Evolutionary conservation across 1,140 invertebrate genomes (phyloP).

Genomic region (Paraescarpia echinospica): DNA sequence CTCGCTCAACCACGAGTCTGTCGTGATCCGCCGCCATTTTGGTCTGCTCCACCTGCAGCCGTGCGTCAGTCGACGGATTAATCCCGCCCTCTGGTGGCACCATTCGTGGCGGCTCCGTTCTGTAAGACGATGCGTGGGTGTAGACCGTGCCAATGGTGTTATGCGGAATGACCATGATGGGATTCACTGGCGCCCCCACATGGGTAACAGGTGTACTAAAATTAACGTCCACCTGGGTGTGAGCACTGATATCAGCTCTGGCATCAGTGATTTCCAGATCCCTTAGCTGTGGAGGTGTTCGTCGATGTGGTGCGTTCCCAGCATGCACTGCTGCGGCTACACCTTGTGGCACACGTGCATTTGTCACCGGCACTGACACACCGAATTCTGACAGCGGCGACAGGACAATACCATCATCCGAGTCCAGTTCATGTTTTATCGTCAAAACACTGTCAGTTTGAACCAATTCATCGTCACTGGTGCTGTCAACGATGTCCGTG

Average conservation of each 20-base stretch:
- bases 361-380: neutral
- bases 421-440: neutral
- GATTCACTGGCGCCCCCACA: neutral
- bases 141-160: neutral
- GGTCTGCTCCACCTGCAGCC: neutral
- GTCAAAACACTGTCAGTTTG: neutral
- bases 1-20: neutral
- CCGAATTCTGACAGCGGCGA: neutral
- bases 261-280: neutral
- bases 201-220: neutral
- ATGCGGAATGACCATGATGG: neutral
- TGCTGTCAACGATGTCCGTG: neutral
- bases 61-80: neutral
- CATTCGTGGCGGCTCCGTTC: neutral
- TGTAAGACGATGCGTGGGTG: neutral
- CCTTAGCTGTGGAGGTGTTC: neutral
- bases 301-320: neutral
- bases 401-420: neutral
- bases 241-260: neutral
- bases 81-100: neutral
- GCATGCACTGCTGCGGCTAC: neutral
- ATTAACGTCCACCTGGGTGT: neutral
- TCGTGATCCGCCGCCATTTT: neutral
- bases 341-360: neutral
- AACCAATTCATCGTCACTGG: neutral